Evolutionary conservation across 1,140 invertebrate genomes (phyloP).

Genomic region (Drosophila nasuta): DNA sequence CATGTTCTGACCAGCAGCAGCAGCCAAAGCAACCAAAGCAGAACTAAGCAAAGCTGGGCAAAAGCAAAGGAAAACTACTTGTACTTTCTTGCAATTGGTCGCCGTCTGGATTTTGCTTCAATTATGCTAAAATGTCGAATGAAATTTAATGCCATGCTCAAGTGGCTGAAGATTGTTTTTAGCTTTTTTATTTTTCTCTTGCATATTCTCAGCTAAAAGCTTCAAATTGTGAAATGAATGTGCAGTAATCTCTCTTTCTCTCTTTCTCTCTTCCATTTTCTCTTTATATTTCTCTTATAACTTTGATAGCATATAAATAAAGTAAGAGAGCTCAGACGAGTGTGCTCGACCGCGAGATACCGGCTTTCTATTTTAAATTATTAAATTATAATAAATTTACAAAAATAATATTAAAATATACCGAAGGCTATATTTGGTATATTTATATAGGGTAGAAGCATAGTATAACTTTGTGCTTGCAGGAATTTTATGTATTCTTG

Average conservation of each 20-base stretch:
- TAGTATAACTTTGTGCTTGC: too few species aligned
- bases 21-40: not conserved
- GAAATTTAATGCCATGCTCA: constrained; percentile 80
- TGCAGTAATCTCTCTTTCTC: not conserved
- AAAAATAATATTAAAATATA: too few species aligned
- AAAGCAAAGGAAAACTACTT: constrained; percentile 12
- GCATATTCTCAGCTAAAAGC: constrained; percentile 4
- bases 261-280: not conserved
- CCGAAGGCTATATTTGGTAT: too few species aligned
- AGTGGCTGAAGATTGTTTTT: constrained; percentile 59
- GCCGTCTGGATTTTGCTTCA: constrained; percentile 67
- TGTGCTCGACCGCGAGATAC: too few species aligned
- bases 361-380: too few species aligned
- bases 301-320: too few species aligned
- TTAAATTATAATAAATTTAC: too few species aligned
- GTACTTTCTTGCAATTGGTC: constrained; percentile 20
- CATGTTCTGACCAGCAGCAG: constrained; percentile 53
- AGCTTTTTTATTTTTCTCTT: constrained; percentile 18
- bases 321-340: too few species aligned
- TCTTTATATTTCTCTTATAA: too few species aligned
- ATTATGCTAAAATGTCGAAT: constrained; percentile 83
- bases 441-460: too few species aligned
- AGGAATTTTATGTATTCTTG: too few species aligned
- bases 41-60: constrained; percentile 1
- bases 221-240: not conserved